Base-by-base conservation (phyloP, 37 sponge, comb jelly and placozoan species). In the Halichondria panicea region DNA sequence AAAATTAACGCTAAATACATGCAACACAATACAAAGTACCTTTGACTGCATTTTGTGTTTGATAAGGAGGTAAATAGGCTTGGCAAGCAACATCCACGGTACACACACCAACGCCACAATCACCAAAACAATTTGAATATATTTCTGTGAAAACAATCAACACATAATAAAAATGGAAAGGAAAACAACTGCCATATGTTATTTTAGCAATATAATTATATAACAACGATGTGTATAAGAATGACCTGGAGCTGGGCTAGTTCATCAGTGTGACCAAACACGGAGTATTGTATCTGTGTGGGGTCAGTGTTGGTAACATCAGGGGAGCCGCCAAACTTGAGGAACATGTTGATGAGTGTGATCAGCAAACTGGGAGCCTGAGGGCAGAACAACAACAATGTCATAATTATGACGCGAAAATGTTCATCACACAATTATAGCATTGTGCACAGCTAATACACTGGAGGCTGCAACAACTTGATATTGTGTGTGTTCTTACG, bases 291-390 rank as follows among this genome's bases (percentile, higher is more conserved):
- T 62, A 67, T 73, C 27, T 65, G 13, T 37, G 59, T 19, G 0
- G 15, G 33, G 4, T 68, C 33, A 5, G 43, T 6, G 27, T 32
- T 35, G 1, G 31, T 7, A 15, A 72, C 75, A 34, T 70, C 38
- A 27, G 94, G 88, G 36, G 83, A 36, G 3, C 31, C 15, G 9
- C 83, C 91, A 88, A 99, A 83, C 58, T 85, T 75, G 57, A 99
- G 66, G 79, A 99, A 93, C 99, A 99, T 99, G 83, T 86, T 82
- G 67, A 99, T 99, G 37, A 99, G 74, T 0, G 91, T 89, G 43
- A 99, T 87, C 59, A 99, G 81, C 21, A 99, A 78, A 52, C 90
- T 92, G 28, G 99, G 95, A 35, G 92, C 83, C 97, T 93, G 79
- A 0, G n/a, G 40, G 34, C 27, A 25, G 39, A n/a, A 44, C 24